phyloP scores from a whole-genome alignment of 2,113 vertebrate genomes.

The Hystrix cristata region DNA sequence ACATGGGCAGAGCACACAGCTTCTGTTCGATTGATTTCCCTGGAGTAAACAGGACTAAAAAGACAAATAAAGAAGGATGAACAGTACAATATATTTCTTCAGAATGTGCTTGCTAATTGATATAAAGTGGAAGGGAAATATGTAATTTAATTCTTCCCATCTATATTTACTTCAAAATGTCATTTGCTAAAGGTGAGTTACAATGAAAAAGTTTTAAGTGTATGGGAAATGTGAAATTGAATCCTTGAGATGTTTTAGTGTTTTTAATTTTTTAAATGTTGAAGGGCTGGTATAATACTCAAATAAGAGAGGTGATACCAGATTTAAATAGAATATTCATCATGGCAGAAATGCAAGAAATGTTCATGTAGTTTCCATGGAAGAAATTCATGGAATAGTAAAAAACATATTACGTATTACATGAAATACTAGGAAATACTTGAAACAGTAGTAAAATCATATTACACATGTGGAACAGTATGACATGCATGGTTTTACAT shows the following conservation, averaged over 20 bases:
- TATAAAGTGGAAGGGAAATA: background rate
- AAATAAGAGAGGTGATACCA: background rate
- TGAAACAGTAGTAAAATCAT: background rate
- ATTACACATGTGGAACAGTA: background rate
- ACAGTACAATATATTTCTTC: background rate
- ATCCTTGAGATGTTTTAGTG: background rate
- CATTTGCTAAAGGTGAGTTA: background rate
- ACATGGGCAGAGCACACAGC: background rate
- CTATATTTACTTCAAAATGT: background rate
- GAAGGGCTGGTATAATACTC: accelerated
- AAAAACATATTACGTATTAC: background rate
- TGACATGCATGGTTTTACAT: background rate
- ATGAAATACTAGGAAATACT: background rate
- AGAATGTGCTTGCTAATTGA: background rate
- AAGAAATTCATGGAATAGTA: background rate
- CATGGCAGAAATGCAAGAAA: background rate
- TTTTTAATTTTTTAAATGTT: background rate
- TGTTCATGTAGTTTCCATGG: background rate
- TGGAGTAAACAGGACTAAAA: background rate
- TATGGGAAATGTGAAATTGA: background rate
- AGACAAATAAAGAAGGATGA: background rate
- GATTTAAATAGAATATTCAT: background rate
- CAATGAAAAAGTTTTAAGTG: background rate
- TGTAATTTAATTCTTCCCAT: background rate
- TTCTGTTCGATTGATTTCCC: background rate